Base-by-base conservation (phyloP, 2,888 invertebrate genomes). In the Scaptomyza reducta region DNA sequence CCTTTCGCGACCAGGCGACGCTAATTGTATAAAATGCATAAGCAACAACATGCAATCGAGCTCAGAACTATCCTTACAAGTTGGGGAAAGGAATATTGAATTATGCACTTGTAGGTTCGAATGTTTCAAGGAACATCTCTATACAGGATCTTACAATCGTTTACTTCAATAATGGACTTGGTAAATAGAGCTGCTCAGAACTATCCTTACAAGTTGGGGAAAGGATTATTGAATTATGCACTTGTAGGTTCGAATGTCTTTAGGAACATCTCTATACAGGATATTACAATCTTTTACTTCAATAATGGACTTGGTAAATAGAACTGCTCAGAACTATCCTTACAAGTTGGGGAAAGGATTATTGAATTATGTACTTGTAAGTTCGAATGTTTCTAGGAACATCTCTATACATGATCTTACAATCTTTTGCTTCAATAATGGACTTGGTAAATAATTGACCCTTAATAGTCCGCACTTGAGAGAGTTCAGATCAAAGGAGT, bases 21-120 rank as follows among this genome's bases (percentile, higher is more conserved):
- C 46, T 77, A 75, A 75, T 72, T 76, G 59, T 45, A 45, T 71
- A 64, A 69, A 33, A 27, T 49, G 60, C n/a, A 41, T n/a, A 31
- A 41, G 45, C 9, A 16, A 10, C 22, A 47, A 42, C 13, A 14
- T 41, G 33, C 25, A 5, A 6, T 31, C 31, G 3, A 29, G 16
- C 31, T 42, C 33, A 27, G 38, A 70, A 47, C 53, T 51, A 63
- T 49, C 25, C 38, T 53, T 33, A 38, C 11, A 46, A 61, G 13
- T 59, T 14, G 1, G 38, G 16, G 16, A 6, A 13, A 33, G 14
- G 4, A 31, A 6, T 14, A 29, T 11, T 13, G 13, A 47, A 22
- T 29, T 25, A 29, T 33, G n/a, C 33, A 18, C 22, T 22, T 49
- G 13, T 18, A 14, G 49, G 13, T 22, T 49, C 22, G 6, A 33